Conservation (phyloP, 2,888 invertebrate genomes). For the Proisotoma minuta region DNA sequence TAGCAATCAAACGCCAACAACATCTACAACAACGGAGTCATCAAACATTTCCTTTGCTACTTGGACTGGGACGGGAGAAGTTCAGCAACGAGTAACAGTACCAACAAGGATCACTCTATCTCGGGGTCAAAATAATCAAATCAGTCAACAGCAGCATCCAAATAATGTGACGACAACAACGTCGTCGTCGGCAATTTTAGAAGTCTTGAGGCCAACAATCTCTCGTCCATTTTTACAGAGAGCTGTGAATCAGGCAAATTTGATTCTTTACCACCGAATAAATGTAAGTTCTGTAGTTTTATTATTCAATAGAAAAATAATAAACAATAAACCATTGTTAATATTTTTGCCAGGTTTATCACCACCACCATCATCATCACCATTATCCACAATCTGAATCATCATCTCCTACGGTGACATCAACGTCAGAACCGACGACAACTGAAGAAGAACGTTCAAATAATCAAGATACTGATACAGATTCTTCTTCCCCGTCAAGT, state of each 20-base stretch:
- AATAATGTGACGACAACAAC: neutral
- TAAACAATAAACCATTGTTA: neutral
- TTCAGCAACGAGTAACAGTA: too few relatives aligned
- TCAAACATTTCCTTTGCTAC: too few relatives aligned
- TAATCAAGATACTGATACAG: neutral
- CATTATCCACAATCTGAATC: neutral
- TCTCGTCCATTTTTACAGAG: too few relatives aligned
- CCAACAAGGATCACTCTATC: too few relatives aligned
- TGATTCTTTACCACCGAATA: constrained; percentile 43
- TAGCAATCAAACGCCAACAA: too few relatives aligned
- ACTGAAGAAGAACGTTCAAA: neutral
- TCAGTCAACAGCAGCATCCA: neutral
- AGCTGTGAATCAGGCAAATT: constrained; percentile 19
- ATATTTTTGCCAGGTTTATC: constrained; percentile 5
- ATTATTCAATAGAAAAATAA: neutral
- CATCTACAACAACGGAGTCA: too few relatives aligned
- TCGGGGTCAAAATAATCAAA: too few relatives aligned
- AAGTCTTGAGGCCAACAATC: too few relatives aligned
- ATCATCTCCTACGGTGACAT: neutral
- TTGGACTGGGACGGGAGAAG: too few relatives aligned
- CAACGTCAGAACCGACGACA: neutral
- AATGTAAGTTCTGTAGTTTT: constrained; percentile 21
- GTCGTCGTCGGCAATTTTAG: too few relatives aligned
- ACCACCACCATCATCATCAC: constrained; percentile 13
- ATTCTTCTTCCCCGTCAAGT: neutral